Conservation (phyloP, 1,140 invertebrate genomes). For the Macrotrachela quadricornifera region DNA sequence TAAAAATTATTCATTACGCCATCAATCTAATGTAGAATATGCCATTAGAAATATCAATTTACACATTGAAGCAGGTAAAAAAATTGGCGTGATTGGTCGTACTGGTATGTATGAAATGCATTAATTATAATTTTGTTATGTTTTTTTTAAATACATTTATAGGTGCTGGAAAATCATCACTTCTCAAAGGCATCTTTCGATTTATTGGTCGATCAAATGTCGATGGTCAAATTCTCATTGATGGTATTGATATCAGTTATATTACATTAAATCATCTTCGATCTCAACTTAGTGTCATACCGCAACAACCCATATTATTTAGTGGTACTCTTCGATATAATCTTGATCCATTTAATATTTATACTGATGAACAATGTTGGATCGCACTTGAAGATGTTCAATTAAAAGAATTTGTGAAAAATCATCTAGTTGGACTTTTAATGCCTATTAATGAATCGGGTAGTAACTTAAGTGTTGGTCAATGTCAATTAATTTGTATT, state of each 20-base stretch:
- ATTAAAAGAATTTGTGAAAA: neutral
- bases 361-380: slow-evolving; percentile 45
- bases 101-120: too few relatives aligned
- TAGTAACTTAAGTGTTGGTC: slow-evolving; percentile 1
- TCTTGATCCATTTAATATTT: slow-evolving; percentile 41
- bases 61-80: neutral
- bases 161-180: slow-evolving; percentile 59
- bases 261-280: too few relatives aligned
- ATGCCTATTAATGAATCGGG: neutral
- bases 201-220: slow-evolving; percentile 22
- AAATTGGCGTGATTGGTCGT: slow-evolving; percentile 54
- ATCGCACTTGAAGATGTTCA: slow-evolving; percentile 30
- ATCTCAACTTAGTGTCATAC: slow-evolving; percentile 1
- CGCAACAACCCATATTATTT: slow-evolving; percentile 58
- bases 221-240: slow-evolving; percentile 20
- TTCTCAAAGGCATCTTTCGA: slow-evolving; percentile 1
- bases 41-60: slow-evolving; percentile 4
- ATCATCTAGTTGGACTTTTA: neutral
- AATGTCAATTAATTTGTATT: slow-evolving; percentile 35
- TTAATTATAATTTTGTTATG: too few relatives aligned
- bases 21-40: neutral
- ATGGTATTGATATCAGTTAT: slow-evolving; percentile 12
- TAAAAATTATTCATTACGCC: neutral
- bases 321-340: slow-evolving; percentile 48
- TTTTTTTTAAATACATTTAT: too few relatives aligned